Conservation (phyloP, 2,888 invertebrate species). For the Rhorus exstirpatorius region DNA sequence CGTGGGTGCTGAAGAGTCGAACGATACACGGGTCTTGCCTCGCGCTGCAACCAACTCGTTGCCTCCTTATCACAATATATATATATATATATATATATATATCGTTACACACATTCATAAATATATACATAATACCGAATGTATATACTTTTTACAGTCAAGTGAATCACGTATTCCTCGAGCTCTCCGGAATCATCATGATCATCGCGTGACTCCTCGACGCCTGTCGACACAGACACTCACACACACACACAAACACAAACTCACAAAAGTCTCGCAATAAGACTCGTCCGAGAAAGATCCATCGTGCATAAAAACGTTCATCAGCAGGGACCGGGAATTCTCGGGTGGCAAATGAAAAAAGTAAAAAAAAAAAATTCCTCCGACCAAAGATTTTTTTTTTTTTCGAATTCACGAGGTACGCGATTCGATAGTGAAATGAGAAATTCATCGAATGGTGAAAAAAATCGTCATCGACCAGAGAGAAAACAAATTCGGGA, state of each 20-base stretch:
- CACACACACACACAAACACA: too few relatives aligned
- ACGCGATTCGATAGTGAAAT: too few relatives aligned
- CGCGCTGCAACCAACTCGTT: slow-evolving; percentile 60
- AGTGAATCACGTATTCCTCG: too few relatives aligned
- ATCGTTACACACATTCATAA: not conserved
- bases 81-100: not conserved
- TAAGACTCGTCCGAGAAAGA: too few relatives aligned
- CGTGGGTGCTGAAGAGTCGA: slow-evolving; percentile 85
- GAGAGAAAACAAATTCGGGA: not conserved
- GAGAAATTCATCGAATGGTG: not conserved
- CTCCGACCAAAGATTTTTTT: too few relatives aligned
- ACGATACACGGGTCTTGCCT: slow-evolving; percentile 57
- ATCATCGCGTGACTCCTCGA: slow-evolving; percentile 9
- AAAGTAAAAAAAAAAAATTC: not conserved
- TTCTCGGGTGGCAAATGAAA: not conserved
- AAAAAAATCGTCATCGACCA: not conserved
- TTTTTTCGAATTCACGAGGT: too few relatives aligned
- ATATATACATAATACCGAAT: not conserved
- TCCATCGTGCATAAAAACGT: not conserved
- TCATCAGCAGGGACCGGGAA: too few relatives aligned
- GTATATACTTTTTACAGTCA: too few relatives aligned
- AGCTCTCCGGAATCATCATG: slow-evolving; percentile 8
- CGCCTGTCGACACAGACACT: not conserved
- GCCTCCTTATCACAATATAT: slow-evolving; percentile 14
- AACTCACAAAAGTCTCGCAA: not conserved